Conservation (phyloP, 2,888 invertebrate species). For the Cataglyphis altisquamis region DNA sequence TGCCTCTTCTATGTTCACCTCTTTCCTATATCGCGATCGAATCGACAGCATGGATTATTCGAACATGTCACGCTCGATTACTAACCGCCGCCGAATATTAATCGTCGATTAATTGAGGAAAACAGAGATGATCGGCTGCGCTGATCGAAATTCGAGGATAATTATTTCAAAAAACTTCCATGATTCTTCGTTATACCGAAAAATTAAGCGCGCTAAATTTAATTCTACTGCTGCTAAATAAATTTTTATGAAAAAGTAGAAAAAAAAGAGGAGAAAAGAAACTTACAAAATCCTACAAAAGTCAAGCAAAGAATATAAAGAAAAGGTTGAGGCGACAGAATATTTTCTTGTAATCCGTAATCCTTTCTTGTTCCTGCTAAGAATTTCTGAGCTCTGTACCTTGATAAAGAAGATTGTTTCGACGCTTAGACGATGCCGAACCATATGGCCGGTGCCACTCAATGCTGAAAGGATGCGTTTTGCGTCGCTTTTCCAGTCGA, state of each 20-base stretch:
- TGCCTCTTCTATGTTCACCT: constrained; percentile 23
- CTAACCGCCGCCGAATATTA: constrained; percentile 19
- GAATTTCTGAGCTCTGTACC: background rate
- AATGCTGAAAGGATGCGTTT: constrained; percentile 68
- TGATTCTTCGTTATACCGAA: background rate
- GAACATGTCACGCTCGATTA: constrained; percentile 20
- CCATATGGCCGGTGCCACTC: background rate
- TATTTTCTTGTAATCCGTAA: background rate
- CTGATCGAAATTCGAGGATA: background rate
- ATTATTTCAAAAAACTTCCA: background rate
- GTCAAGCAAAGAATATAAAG: background rate
- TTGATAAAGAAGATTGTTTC: background rate
- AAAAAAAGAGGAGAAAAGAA: background rate
- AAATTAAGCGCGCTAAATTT: background rate
- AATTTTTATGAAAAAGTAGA: background rate
- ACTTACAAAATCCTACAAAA: background rate
- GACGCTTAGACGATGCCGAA: background rate
- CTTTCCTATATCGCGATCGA: constrained; percentile 25
- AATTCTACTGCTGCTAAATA: background rate
- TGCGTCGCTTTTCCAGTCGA: constrained; percentile 70
- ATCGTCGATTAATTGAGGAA: constrained; percentile 14
- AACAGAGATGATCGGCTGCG: background rate
- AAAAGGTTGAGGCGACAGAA: background rate
- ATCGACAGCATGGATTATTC: constrained; percentile 17
- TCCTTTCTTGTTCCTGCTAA: background rate